These are phyloP conservation scores for Campoletis raptor DNA, from an alignment of 2,888 invertebrate species.

Conservation along the genomic window DNA sequence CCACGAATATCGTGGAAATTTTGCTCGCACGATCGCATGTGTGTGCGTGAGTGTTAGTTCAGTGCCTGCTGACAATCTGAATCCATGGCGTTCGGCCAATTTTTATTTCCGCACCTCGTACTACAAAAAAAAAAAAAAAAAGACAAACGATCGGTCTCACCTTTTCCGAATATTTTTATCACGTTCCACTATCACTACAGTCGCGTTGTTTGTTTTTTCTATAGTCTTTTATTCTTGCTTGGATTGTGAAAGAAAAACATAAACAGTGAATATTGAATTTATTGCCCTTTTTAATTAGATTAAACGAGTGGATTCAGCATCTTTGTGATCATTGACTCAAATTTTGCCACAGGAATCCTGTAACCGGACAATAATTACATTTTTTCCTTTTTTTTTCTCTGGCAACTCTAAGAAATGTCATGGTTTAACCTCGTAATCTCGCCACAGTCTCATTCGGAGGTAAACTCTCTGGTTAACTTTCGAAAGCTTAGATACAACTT, in stretches of 20 bases:
- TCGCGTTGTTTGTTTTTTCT: neutral
- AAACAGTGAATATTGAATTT: neutral
- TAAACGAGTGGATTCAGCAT: neutral
- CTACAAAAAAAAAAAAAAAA: constrained; percentile 8
- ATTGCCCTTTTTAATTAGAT: neutral
- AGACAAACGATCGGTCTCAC: constrained; percentile 26
- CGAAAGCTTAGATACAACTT: too few relatives aligned
- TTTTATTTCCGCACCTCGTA: constrained; percentile 57
- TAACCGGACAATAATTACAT: neutral
- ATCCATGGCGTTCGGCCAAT: constrained; percentile 58
- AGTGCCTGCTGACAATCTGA: constrained; percentile 53
- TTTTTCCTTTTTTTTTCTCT: neutral
- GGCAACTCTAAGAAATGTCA: neutral
- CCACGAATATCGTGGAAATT: constrained; percentile 47
- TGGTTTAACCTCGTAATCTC: too few relatives aligned
- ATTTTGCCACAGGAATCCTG: neutral
- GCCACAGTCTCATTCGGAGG: too few relatives aligned
- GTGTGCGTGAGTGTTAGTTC: constrained; percentile 22
- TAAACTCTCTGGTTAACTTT: too few relatives aligned
- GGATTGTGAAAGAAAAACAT: neutral
- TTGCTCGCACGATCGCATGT: constrained; percentile 15
- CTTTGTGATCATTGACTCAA: neutral
- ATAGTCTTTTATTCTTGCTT: neutral
- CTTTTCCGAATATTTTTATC: constrained; percentile 37
- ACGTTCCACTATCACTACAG: neutral